Evolutionary conservation across 2,888 invertebrate genomes (phyloP), one percentile per base, ranked within the genome.

Genomic region (Pimpla rufipes): DNA sequence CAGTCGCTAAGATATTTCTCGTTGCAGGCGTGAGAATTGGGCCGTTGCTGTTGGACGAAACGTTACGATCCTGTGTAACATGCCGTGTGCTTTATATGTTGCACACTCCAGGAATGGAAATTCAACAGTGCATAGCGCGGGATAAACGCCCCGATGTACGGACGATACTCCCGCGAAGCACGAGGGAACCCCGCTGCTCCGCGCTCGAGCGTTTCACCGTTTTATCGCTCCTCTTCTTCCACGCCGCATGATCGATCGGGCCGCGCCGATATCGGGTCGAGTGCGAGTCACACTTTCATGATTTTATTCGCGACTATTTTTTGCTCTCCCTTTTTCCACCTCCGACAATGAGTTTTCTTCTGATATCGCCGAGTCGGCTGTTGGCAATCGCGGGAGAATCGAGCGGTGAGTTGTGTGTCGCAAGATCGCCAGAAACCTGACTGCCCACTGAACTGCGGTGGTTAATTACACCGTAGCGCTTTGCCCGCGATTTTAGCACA

Each of bases 11-110:
- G 40, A 76, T 66, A 62, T 37, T 73, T 79, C 55, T 71, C 66
- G 16, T 70, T 79, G 68, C 62, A 70, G 74, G 76, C 83, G 83
- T 84, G 83, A 84, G 83, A 84, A 84, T 68, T 78, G 78, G 83
- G 74, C 74, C 83, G 81, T 70, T 75, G 74, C 62, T 21, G 62
- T 50, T 67, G 73, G 5, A n/a, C 83, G 62, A 83, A 74, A 74
- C 77, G 62, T 62, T 67, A 80, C 73, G 50, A 82, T 67, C 23
- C 74, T 66, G 40, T 18, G 13, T 13, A 37, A 8, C 79, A 13
- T 11, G 40, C 77, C 21, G 35, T 35, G 21, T 67, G 52, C 45
- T 11, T 7, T 23, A n/a, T 35, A 35, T 45, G 7, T 52, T 21
- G 42, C 73, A 83, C 29, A 29, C 29, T 29, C 73, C 62, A 11